Percentiles rank a stretch among this genome's conserved stretches.
These are phyloP conservation scores for Melanotaenia parkinsoni DNA, from an alignment of 2,797 vertebrate genomes.

Conservation along the genomic window DNA sequence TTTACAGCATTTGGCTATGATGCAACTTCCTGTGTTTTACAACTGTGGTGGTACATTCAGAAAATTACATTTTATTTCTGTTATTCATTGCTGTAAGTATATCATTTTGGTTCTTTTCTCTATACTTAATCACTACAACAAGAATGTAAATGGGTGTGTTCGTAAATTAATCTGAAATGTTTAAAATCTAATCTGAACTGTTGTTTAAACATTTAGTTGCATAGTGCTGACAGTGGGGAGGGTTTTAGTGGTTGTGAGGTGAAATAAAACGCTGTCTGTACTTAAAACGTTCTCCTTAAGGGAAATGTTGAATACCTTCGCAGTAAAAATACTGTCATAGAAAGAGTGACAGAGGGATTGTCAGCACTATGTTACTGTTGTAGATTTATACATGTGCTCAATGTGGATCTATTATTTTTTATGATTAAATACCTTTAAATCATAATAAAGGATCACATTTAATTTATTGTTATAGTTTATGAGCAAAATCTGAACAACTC, in stretches of 20 bases:
- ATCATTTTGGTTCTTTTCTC: background rate
- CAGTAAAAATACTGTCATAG: background rate
- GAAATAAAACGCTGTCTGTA: background rate
- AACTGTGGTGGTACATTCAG: too few relatives aligned
- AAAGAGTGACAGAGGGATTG: background rate
- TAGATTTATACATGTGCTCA: background rate
- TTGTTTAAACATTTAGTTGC: slow-evolving; percentile 2
- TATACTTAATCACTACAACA: background rate
- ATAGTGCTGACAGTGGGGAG: background rate
- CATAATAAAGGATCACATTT: background rate
- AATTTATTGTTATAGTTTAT: background rate
- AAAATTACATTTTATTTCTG: too few relatives aligned
- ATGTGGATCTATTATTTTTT: background rate
- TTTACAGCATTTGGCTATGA: background rate
- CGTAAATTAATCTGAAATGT: background rate
- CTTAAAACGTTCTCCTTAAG: background rate
- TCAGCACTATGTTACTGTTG: background rate
- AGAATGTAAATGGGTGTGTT: background rate
- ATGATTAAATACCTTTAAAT: background rate
- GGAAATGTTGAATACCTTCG: background rate
- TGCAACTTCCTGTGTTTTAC: background rate
- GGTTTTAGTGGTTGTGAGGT: background rate
- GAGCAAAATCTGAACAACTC: background rate
- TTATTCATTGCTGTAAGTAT: too few relatives aligned
- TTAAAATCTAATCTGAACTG: slow-evolving; percentile 1